Base-by-base conservation (phyloP, 2,113 vertebrate species). In the Menidia beryllina region DNA sequence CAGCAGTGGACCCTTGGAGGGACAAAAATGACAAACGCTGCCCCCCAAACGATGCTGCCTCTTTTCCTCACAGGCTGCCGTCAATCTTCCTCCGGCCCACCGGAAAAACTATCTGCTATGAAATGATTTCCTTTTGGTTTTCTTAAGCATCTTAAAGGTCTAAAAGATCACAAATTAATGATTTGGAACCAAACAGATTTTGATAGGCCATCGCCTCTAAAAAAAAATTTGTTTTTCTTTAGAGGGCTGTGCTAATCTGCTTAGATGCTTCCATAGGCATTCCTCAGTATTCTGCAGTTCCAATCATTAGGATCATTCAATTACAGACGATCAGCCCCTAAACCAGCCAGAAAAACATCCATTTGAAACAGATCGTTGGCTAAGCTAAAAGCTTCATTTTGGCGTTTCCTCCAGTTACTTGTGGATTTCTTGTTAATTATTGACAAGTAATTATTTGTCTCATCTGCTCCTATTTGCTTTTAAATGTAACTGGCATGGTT, bases 21-120 rank as follows among this genome's bases (percentile, higher is more conserved):
- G 83, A 66, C 17, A 2, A 43, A 54, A 54, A 67, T 56, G 43
- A 69, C 39, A 11, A 41, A 68, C 60, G 17, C 30, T 75, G 63
- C 85, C 67, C 62, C 64, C 81, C 66, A 73, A 69, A 84, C 74
- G 72, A 65, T 19, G 53, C 59, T 9, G 41, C 76, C 38, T 74
- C 67, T 68, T 68, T 79, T 66, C 25, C 82, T 92, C 91, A 92
- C 88, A 67, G 56, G 84, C 73, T 85, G 43, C 69, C 83, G 61
- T 92, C 92, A 93, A 92, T 76, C 49, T 54, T 54, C 36, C 25
- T 52, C 56, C 67, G 12, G 6, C 69, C 62, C 51, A 62, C 25
- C 8, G 0, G 50, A 36, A 30, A 70, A 43, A 62, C 73, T 65
- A 54, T 64, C 60, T 52, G 45, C 26, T 48, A 41, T 15, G 34